Conservation (phyloP, 2,888 invertebrate species). For the Agonum fuliginosum region DNA sequence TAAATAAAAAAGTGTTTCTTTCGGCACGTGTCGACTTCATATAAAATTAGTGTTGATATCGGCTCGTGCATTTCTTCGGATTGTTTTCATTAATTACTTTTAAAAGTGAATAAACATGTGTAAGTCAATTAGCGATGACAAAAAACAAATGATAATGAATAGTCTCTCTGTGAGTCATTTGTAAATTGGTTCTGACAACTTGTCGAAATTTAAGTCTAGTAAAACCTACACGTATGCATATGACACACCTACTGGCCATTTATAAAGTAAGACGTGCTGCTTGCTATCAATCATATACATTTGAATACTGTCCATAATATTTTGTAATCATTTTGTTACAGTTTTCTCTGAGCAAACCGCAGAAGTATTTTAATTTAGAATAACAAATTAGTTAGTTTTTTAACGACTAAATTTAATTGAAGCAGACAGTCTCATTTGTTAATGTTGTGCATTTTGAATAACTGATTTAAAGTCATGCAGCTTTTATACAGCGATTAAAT, state of each 20-base stretch:
- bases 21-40: too few relatives aligned
- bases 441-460: too few relatives aligned
- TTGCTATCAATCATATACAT: slow-evolving; percentile 42
- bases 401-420: too few relatives aligned
- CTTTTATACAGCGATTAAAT: too few relatives aligned
- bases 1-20: too few relatives aligned
- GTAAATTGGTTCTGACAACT: slow-evolving; percentile 59
- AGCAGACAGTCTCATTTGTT: too few relatives aligned
- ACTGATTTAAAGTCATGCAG: too few relatives aligned
- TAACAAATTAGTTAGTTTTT: too few relatives aligned
- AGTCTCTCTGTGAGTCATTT: slow-evolving; percentile 56
- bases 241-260: slow-evolving; percentile 52
- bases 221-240: slow-evolving; percentile 56
- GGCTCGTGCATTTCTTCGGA: slow-evolving; percentile 6
- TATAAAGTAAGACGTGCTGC: slow-evolving; percentile 39
- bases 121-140: slow-evolving; percentile 56
- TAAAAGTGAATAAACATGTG: slow-evolving; percentile 51
- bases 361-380: too few relatives aligned
- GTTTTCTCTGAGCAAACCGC: too few relatives aligned
- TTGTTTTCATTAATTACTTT: slow-evolving; percentile 42
- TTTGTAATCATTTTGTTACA: too few relatives aligned
- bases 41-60: neutral
- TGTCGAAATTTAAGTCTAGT: slow-evolving; percentile 59
- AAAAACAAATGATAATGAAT: slow-evolving; percentile 55
- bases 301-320: too few relatives aligned